Conservation (phyloP, 2,113 vertebrate species). For the Notiomystis cincta region DNA sequence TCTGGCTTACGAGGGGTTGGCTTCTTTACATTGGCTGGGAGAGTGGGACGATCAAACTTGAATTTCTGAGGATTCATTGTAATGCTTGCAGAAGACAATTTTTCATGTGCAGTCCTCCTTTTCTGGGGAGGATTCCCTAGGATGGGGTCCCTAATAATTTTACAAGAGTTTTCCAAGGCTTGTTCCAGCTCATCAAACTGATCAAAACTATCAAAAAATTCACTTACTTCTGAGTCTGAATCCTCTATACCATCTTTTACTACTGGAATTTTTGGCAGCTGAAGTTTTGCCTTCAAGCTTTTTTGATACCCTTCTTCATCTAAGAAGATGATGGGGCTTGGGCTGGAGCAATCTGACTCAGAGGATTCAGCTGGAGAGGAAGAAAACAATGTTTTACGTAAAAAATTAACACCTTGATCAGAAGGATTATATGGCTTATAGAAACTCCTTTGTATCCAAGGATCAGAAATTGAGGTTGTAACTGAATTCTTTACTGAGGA, state of each 20-base stretch:
- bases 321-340: slow-evolving; percentile 95
- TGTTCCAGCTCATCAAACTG: slow-evolving; percentile 92
- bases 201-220: slow-evolving; percentile 99
- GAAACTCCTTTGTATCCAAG: slow-evolving; percentile 84
- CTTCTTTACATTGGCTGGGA: slow-evolving; percentile 91
- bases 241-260: slow-evolving; percentile 91
- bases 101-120: slow-evolving; percentile 67
- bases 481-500: slow-evolving; percentile 79
- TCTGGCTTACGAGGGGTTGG: slow-evolving; percentile 93
- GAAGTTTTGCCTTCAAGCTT: slow-evolving; percentile 91
- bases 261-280: slow-evolving; percentile 92
- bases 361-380: slow-evolving; percentile 86
- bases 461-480: slow-evolving; percentile 71
- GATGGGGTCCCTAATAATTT: slow-evolving; percentile 57
- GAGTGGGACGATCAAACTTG: slow-evolving; percentile 85
- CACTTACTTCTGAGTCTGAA: slow-evolving; percentile 97
- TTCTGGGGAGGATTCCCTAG: slow-evolving; percentile 67
- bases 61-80: slow-evolving; percentile 94
- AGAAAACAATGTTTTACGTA: slow-evolving; percentile 67
- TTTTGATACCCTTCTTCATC: slow-evolving; percentile 98
- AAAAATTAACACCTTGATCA: slow-evolving; percentile 49
- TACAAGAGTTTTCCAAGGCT: slow-evolving; percentile 69
- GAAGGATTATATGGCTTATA: slow-evolving; percentile 77
- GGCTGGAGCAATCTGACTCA: slow-evolving; percentile 94
- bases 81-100: slow-evolving; percentile 67